Conservation (phyloP, 1,140 invertebrate species). For the Campoletis sonorensis region DNA sequence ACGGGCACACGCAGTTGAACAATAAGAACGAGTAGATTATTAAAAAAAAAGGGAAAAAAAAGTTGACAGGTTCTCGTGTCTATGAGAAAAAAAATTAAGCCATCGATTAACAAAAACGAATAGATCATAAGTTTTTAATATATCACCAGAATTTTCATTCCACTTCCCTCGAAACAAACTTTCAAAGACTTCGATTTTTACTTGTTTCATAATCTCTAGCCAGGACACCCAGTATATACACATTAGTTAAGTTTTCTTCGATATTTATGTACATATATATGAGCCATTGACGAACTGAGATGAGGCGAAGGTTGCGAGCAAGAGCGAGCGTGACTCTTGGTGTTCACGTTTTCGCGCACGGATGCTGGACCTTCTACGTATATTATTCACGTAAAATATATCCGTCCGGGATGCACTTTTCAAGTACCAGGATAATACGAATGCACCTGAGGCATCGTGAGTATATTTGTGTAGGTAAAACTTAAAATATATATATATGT, state of each 20-base stretch:
- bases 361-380: conserved; percentile 37
- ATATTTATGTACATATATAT: background rate
- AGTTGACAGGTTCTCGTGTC: no score
- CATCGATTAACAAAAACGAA: no score
- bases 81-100: no score
- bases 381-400: conserved; percentile 31
- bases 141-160: no score
- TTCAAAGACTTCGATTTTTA: no score
- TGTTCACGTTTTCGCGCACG: conserved; percentile 30
- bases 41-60: no score
- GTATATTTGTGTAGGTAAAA: no score
- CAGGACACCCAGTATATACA: background rate
- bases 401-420: conserved; percentile 18
- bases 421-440: background rate
- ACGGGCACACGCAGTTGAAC: no score
- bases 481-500: background rate
- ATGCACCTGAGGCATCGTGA: background rate
- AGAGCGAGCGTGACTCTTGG: conserved; percentile 34
- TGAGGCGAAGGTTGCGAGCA: conserved; percentile 24
- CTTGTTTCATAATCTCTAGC: no score
- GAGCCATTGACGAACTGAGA: background rate
- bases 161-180: no score
- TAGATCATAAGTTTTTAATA: no score
- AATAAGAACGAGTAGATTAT: no score
- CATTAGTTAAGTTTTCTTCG: background rate